phyloP scores from a whole-genome alignment of 2,797 vertebrate genomes.

The Alca torda region DNA sequence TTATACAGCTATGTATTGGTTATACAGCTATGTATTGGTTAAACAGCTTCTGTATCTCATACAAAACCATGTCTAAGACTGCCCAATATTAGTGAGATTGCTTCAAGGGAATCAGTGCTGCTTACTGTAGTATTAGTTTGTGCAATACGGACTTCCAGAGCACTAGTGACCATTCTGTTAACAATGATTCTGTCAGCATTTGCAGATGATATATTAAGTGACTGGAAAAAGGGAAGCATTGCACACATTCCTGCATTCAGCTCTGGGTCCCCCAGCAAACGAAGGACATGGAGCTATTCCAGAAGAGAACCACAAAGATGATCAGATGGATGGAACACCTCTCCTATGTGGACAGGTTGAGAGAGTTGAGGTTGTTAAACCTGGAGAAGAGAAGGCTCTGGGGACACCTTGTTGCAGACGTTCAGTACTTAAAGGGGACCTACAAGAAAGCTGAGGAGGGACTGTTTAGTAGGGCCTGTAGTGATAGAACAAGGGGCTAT shows the following conservation, averaged over 20 bases:
- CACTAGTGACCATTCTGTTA: neutral
- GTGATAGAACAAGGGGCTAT: neutral
- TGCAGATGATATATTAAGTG: neutral
- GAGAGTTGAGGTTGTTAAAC: neutral
- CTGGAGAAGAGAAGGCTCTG: neutral
- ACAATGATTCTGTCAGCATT: neutral
- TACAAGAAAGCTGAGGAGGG: neutral
- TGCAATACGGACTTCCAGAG: neutral
- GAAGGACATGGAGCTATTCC: neutral
- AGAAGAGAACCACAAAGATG: neutral
- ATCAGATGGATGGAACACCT: neutral
- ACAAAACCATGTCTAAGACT: neutral
- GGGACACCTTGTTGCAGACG: neutral
- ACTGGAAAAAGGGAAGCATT: neutral
- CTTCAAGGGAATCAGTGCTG: neutral
- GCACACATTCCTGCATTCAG: neutral
- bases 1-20: neutral
- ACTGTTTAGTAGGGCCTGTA: neutral
- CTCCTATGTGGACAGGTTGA: neutral
- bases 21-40: neutral
- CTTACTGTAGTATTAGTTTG: neutral
- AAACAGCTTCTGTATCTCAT: neutral
- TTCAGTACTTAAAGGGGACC: neutral
- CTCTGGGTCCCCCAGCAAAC: neutral
- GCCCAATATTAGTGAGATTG: neutral